phyloP scores from a whole-genome alignment of 2,797 vertebrate species.

The Synaphobranchus kaupii region DNA sequence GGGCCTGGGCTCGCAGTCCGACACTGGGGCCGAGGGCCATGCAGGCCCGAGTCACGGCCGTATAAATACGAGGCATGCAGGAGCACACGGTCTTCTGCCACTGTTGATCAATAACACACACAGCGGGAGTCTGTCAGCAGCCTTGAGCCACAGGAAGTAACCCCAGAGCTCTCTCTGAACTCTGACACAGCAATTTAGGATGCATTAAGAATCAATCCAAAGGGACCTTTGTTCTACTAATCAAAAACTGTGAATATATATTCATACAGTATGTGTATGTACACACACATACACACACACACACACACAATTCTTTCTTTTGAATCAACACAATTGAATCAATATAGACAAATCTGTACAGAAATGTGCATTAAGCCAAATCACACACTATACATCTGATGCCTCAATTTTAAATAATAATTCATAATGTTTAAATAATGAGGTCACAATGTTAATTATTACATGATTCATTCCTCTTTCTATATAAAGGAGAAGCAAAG shows the following conservation, averaged over 20 bases:
- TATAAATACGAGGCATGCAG: neutral
- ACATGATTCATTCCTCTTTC: neutral
- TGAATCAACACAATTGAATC: neutral
- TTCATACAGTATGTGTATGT: neutral
- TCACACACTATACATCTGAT: neutral
- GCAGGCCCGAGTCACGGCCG: neutral
- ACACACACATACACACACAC: neutral
- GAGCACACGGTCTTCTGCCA: neutral
- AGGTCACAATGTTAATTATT: neutral
- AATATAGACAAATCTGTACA: neutral
- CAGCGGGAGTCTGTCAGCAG: neutral
- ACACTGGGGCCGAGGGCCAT: neutral
- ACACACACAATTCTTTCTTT: neutral
- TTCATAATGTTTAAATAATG: neutral
- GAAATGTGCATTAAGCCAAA: neutral
- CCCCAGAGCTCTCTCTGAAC: neutral
- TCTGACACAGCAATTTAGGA: neutral
- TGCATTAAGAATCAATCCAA: neutral
- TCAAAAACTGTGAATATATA: neutral
- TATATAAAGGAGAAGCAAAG: neutral
- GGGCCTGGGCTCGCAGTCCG: no score
- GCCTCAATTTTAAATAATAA: neutral
- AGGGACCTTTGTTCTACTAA: neutral
- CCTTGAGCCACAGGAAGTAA: neutral
- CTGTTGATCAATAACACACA: neutral